Evolutionary conservation across 2,888 invertebrate species (phyloP).

Genomic region (Drosophila kambysellisi): DNA sequence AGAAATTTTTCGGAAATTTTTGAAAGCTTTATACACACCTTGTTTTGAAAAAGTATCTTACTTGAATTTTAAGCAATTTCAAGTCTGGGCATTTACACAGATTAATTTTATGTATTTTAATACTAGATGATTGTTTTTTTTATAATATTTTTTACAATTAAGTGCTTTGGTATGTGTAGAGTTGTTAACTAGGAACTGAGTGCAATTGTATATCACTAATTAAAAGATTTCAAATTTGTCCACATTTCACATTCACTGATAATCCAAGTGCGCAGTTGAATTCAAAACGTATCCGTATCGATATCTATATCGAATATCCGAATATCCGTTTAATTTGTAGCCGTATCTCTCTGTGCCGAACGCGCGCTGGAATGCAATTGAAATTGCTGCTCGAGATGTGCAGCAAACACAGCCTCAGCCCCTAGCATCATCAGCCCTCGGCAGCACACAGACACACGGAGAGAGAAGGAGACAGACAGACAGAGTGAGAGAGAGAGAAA

Average conservation of each 20-base stretch:
- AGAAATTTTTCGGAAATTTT: background rate
- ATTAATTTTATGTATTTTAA: constrained; percentile 7
- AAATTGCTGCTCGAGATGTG: constrained; percentile 49
- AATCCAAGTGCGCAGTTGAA: constrained; percentile 55
- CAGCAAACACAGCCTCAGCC: constrained; percentile 45
- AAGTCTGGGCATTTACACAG: constrained; percentile 3
- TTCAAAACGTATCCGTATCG: constrained; percentile 36
- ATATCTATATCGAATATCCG: constrained; percentile 7
- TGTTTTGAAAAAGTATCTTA: background rate
- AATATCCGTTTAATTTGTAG: constrained; percentile 44
- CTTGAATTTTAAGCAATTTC: background rate
- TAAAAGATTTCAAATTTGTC: constrained; percentile 7
- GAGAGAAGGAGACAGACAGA: background rate
- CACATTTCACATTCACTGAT: constrained; percentile 64
- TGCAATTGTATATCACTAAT: constrained; percentile 26
- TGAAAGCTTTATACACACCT: constrained; percentile 29
- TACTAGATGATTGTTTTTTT: background rate
- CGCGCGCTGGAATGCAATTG: constrained; percentile 81
- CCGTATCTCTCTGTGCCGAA: constrained; percentile 65
- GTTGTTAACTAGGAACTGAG: constrained; percentile 30
- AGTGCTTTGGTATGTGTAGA: constrained; percentile 25
- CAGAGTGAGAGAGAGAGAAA: background rate
- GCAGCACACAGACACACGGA: constrained; percentile 34
- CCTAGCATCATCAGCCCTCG: constrained; percentile 54
- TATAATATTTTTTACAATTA: background rate